Percentiles rank a stretch among this genome's conserved stretches.
Evolutionary conservation across 2,888 invertebrate genomes (phyloP).

Genomic region (Rosalia funebris): DNA sequence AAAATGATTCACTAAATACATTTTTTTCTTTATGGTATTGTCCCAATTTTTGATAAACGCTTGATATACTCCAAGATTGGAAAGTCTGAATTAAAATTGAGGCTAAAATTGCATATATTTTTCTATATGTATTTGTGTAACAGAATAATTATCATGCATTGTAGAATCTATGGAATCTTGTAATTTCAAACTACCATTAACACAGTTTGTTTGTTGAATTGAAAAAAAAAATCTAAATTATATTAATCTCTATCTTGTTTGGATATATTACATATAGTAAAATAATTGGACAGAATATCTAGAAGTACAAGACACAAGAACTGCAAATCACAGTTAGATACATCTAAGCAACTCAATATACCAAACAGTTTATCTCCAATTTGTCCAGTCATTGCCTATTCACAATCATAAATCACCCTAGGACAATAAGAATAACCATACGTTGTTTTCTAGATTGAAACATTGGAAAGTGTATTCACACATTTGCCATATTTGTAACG

Average conservation of each 20-base stretch:
- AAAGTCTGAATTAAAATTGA: neutral
- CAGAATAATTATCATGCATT: neutral
- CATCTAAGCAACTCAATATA: neutral
- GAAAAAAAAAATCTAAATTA: no score
- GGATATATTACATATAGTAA: no score
- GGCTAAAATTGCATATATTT: neutral
- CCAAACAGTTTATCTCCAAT: neutral
- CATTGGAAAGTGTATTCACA: neutral
- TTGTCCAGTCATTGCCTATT: neutral
- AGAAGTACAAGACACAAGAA: neutral
- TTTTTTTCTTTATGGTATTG: neutral
- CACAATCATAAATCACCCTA: neutral
- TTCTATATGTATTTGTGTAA: neutral
- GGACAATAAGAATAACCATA: neutral
- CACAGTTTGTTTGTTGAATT: no score
- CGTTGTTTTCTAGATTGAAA: conserved; percentile 4
- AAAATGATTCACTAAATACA: no score
- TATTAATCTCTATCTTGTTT: no score
- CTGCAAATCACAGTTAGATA: neutral
- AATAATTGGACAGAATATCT: neutral
- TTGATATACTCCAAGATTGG: neutral
- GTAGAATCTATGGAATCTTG: neutral
- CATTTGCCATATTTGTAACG: neutral
- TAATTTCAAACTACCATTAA: neutral
- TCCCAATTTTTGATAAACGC: neutral